These are phyloP conservation scores for Thera britannica DNA, from an alignment of 2,888 invertebrate genomes.

Conservation along the genomic window DNA sequence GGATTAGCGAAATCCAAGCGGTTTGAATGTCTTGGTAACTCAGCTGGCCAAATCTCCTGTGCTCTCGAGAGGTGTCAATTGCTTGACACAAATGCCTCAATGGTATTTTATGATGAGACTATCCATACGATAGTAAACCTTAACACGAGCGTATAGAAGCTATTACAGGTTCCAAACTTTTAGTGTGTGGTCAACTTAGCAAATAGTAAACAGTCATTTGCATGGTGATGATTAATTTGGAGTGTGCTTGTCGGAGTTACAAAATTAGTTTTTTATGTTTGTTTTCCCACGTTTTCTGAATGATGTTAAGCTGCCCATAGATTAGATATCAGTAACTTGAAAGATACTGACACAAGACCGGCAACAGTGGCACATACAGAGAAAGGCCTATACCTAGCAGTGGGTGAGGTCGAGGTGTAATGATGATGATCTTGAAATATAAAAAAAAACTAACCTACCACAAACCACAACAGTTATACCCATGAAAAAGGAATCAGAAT, in stretches of 20 bases:
- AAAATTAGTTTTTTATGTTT: constrained; percentile 37
- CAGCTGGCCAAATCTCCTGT: constrained; percentile 55
- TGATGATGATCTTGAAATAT: too few species aligned
- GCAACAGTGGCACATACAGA: too few species aligned
- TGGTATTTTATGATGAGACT: constrained; percentile 37
- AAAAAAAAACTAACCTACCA: neutral
- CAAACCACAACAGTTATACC: neutral
- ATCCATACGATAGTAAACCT: constrained; percentile 37
- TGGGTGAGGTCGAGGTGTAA: too few species aligned
- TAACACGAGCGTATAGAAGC: constrained; percentile 34
- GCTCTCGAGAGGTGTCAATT: constrained; percentile 62
- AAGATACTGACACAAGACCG: too few species aligned
- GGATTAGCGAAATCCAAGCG: neutral
- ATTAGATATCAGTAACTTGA: neutral
- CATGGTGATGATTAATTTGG: constrained; percentile 40
- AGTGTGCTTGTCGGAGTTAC: constrained; percentile 42
- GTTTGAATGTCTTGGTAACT: constrained; percentile 38
- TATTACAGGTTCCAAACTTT: constrained; percentile 13
- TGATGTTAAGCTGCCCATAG: neutral
- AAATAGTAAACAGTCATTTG: constrained; percentile 42
- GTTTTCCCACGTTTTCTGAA: constrained; percentile 39
- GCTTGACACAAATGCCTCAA: constrained; percentile 56
- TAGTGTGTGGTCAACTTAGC: constrained; percentile 39
- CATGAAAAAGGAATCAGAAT: too few species aligned
- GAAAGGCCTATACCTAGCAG: too few species aligned